Evolutionary conservation across 2,888 invertebrate species (phyloP).

Genomic region (Calameuta idolon): DNA sequence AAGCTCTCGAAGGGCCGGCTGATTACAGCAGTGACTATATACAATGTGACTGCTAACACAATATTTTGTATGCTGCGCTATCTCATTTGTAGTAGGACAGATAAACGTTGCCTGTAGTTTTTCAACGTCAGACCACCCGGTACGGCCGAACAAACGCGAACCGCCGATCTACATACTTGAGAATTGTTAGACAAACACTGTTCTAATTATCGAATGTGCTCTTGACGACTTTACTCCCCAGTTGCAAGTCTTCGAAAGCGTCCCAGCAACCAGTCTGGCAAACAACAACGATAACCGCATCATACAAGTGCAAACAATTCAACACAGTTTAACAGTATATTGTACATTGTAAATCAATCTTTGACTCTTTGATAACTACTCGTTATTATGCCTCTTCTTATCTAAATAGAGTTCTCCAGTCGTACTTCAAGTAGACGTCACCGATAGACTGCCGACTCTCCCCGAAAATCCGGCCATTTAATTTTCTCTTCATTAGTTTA

Average conservation of each 20-base stretch:
- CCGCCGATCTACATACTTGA: neutral
- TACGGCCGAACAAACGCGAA: neutral
- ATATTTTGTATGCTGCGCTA: neutral
- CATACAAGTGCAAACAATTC: slow-evolving; percentile 47
- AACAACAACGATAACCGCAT: slow-evolving; percentile 36
- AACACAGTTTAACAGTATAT: slow-evolving; percentile 32
- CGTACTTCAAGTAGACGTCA: slow-evolving; percentile 39
- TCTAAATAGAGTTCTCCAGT: slow-evolving; percentile 34
- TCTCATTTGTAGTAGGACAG: neutral
- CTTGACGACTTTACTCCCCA: slow-evolving; percentile 1
- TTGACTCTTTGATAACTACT: slow-evolving; percentile 35
- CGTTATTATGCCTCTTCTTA: slow-evolving; percentile 9
- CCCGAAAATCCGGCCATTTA: slow-evolving; percentile 13
- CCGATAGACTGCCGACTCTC: slow-evolving; percentile 15
- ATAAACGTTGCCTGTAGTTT: neutral
- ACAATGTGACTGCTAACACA: neutral
- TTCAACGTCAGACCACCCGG: neutral
- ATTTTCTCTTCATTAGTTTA: slow-evolving; percentile 16
- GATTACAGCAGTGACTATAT: neutral
- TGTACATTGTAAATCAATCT: slow-evolving; percentile 50
- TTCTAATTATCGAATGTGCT: neutral
- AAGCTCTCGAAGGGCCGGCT: neutral
- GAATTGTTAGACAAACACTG: neutral
- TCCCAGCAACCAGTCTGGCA: slow-evolving; percentile 20
- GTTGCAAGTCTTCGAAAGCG: slow-evolving; percentile 1